phyloP scores from a whole-genome alignment of 2,888 invertebrate species.

The Nephrotoma guestfalica region DNA sequence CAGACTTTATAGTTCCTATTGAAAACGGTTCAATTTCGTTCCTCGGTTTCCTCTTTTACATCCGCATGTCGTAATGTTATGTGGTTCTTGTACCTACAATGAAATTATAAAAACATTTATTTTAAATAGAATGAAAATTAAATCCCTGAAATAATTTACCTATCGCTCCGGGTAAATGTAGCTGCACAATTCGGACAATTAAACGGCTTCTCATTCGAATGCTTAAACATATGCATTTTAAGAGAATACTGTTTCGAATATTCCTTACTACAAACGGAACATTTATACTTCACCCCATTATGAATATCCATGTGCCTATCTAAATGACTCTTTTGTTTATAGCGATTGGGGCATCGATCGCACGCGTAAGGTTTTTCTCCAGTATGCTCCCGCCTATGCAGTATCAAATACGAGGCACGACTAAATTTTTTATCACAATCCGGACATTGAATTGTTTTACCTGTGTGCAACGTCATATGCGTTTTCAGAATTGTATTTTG shows the following conservation, averaged over 20 bases:
- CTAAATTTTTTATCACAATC: constrained; percentile 25
- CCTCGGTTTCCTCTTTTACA: background rate
- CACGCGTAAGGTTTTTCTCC: constrained; percentile 23
- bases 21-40: background rate
- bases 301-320: constrained; percentile 24
- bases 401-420: constrained; percentile 21
- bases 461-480: constrained; percentile 24
- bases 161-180: constrained; percentile 13
- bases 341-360: constrained; percentile 21
- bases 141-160: constrained; percentile 5
- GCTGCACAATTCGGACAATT: constrained; percentile 11
- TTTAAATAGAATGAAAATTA: background rate
- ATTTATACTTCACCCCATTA: constrained; percentile 16
- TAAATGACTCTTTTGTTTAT: constrained; percentile 23
- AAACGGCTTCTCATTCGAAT: constrained; percentile 13
- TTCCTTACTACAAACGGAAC: constrained; percentile 11
- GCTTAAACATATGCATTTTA: constrained; percentile 15
- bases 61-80: background rate
- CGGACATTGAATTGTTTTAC: constrained; percentile 22
- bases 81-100: background rate
- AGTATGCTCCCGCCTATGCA: constrained; percentile 22
- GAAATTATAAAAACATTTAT: background rate
- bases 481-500: constrained; percentile 24
- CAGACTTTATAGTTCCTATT: no score
- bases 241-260: constrained; percentile 13